Evolutionary conservation across 2,797 vertebrate species (phyloP).

Genomic region (Vireo griseus): DNA sequence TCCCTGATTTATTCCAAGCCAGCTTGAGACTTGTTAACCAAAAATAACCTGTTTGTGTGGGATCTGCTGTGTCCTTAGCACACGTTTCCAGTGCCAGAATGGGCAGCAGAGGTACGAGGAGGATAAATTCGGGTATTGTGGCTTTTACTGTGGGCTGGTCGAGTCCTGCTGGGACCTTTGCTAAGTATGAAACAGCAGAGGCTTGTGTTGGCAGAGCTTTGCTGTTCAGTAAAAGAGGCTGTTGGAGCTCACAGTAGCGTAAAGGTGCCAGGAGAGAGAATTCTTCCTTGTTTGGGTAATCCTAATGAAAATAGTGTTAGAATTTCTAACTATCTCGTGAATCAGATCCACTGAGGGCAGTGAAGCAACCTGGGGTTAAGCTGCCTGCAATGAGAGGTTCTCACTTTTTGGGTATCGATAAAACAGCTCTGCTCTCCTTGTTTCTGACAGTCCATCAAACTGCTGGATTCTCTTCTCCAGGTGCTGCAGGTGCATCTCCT

Average conservation of each 20-base stretch:
- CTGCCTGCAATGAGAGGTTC: fast-evolving
- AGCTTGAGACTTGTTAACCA: not conserved
- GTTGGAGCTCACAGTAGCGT: not conserved
- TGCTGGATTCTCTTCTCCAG: not conserved
- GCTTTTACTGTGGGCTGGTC: not conserved
- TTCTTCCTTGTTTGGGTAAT: slow-evolving; percentile 10
- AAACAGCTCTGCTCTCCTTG: not conserved
- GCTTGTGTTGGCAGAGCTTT: slow-evolving; percentile 11
- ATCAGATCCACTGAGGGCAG: not conserved
- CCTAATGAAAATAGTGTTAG: not conserved
- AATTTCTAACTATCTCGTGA: not conserved
- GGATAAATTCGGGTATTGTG: fast-evolving
- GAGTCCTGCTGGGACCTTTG: not conserved
- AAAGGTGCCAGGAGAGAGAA: not conserved
- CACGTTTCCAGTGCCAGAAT: not conserved
- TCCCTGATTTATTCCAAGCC: not conserved
- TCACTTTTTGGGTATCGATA: fast-evolving
- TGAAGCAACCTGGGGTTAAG: not conserved
- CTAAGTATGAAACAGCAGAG: not conserved
- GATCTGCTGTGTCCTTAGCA: not conserved
- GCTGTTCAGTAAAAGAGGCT: not conserved
- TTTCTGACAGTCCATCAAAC: not conserved
- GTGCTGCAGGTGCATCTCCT: not conserved
- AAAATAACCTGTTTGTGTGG: not conserved
- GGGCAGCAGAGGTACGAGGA: not conserved